These are phyloP conservation scores for Muraenolepis orangiensis DNA, from an alignment of 2,797 vertebrate species.

Conservation along the genomic window DNA sequence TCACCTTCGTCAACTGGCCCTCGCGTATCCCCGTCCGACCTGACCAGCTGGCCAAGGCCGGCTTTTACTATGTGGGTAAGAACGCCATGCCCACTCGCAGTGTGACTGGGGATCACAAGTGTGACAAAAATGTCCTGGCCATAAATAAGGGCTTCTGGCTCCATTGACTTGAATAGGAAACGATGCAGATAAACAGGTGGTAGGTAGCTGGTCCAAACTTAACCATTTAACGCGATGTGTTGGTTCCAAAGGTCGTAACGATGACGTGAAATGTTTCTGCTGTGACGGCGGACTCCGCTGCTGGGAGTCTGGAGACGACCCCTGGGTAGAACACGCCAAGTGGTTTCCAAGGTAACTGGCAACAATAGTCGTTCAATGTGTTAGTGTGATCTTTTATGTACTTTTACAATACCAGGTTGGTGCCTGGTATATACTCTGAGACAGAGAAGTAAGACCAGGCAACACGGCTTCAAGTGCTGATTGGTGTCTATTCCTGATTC, in stretches of 20 bases:
- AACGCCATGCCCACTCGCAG: not conserved
- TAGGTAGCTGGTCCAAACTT: not conserved
- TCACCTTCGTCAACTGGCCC: constrained; percentile 93
- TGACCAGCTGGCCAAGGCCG: constrained; percentile 90
- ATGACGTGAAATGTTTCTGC: constrained; percentile 98
- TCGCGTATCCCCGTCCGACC: constrained; percentile 87
- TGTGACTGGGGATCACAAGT: not conserved
- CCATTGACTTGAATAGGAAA: not conserved
- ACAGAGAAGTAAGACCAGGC: not conserved
- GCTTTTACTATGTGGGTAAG: constrained; percentile 98
- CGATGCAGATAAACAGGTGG: too few relatives aligned
- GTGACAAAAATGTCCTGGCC: not conserved
- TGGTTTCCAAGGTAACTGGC: constrained; percentile 94
- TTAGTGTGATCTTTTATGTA: not conserved
- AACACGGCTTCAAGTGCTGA: not conserved
- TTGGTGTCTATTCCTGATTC: not conserved
- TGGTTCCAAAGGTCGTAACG: constrained; percentile 81
- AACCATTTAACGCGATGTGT: not conserved
- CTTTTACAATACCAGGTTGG: not conserved
- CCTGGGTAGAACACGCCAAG: constrained; percentile 97
- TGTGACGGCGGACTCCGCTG: constrained; percentile 97
- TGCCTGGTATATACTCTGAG: not conserved
- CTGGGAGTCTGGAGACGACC: constrained; percentile 98
- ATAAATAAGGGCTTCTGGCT: not conserved
- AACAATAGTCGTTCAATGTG: not conserved